Conservation (phyloP, 1,140 invertebrate genomes). For the Ladona fulva region DNA sequence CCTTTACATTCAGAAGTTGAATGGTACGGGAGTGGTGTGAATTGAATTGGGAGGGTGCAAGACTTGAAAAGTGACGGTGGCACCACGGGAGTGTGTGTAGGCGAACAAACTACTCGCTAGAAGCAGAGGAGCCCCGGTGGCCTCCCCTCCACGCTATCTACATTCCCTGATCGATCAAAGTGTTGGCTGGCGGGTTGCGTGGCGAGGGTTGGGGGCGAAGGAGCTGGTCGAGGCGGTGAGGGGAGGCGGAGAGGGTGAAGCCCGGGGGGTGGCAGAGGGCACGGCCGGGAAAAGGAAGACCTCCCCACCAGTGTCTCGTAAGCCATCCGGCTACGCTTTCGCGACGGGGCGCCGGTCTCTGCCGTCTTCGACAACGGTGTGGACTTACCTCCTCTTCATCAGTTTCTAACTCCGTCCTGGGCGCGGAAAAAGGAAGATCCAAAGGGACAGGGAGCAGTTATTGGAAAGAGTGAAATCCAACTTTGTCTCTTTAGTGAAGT, state of each 20-base stretch:
- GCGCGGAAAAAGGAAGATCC: neutral
- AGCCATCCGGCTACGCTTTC: neutral
- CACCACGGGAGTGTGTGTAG: conserved; percentile 1
- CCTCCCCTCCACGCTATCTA: neutral
- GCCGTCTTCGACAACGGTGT: neutral
- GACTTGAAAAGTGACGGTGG: neutral
- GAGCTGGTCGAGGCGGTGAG: neutral
- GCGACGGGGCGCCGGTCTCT: neutral
- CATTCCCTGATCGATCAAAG: conserved; percentile 8
- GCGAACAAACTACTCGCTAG: neutral
- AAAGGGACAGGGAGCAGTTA: neutral
- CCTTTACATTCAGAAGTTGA: neutral
- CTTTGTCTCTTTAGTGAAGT: too few species aligned
- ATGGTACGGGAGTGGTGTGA: neutral
- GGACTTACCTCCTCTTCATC: too few species aligned
- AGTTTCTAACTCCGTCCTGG: neutral
- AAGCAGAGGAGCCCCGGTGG: neutral
- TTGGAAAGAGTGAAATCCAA: too few species aligned
- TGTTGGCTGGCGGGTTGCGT: conserved; percentile 5
- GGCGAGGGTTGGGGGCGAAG: neutral
- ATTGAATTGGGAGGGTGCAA: neutral
- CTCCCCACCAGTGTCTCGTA: neutral
- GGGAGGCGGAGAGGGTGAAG: neutral
- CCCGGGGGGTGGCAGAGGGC: neutral
- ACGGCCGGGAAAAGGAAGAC: neutral